A percentile compares a stretch with the other conserved stretches of the same genome.
phyloP scores from a whole-genome alignment of 2,888 invertebrate genomes.

The Catotricha subobsoleta region DNA sequence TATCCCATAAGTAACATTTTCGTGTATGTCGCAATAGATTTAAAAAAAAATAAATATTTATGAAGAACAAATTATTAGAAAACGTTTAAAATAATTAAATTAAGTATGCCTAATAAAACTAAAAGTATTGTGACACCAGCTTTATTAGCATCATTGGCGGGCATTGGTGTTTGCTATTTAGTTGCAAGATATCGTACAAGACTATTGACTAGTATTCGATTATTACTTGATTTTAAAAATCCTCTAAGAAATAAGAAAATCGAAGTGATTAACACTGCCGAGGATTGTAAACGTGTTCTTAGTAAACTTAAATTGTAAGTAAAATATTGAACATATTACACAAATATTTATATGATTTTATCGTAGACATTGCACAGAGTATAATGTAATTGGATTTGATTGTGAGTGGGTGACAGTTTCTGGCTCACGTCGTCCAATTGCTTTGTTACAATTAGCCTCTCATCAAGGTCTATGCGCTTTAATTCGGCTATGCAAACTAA shows the following conservation, averaged over 20 bases:
- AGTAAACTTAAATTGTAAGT: constrained; percentile 22
- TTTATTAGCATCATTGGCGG: constrained; percentile 11
- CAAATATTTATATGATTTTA: constrained; percentile 4
- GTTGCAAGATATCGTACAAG: constrained; percentile 28
- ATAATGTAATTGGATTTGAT: constrained; percentile 52
- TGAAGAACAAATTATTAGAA: no score
- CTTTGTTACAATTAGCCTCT: constrained; percentile 55
- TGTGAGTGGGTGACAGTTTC: constrained; percentile 60
- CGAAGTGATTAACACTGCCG: constrained; percentile 20
- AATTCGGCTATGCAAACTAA: constrained; percentile 43
- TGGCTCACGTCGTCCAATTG: constrained; percentile 41
- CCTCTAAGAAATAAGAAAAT: constrained; percentile 19
- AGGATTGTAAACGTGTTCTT: constrained; percentile 20
- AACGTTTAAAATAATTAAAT: no score
- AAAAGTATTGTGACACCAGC: no score
- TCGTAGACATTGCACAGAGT: constrained; percentile 19
- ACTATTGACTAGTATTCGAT: constrained; percentile 28
- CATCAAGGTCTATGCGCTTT: constrained; percentile 49
- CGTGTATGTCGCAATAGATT: no score
- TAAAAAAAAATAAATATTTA: no score
- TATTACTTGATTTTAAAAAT: constrained; percentile 12
- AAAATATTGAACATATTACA: neutral
- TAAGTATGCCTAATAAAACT: no score
- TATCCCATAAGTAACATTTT: no score
- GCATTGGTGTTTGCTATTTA: constrained; percentile 22